Percentiles rank a stretch among this genome's conserved stretches.
Evolutionary conservation across 1,140 invertebrate species (phyloP).

Genomic region (Drosophila virilis): DNA sequence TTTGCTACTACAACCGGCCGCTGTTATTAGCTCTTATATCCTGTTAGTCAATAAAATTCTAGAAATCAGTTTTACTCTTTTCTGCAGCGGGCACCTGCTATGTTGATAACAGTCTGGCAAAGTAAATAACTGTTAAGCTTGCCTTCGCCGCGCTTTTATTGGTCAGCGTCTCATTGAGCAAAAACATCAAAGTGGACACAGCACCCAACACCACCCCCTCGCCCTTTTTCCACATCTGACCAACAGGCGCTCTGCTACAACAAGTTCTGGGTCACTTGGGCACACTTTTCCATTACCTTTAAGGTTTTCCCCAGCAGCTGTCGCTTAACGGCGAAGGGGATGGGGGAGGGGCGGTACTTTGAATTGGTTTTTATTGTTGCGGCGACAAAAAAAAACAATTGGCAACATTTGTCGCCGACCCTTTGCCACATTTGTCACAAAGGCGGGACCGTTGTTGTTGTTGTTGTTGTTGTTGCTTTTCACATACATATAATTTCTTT

Average conservation of each 20-base stretch:
- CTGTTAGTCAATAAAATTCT: conserved; percentile 7
- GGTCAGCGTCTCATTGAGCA: conserved; percentile 47
- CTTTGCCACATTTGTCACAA: conserved; percentile 20
- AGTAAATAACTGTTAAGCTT: conserved; percentile 19
- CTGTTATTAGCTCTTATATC: conserved; percentile 25
- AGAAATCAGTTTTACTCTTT: not conserved
- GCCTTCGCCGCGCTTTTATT: conserved; percentile 3
- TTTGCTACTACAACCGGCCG: not conserved
- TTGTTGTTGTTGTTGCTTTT: conserved; percentile 11
- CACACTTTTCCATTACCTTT: conserved; percentile 44
- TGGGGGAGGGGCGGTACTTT: not conserved
- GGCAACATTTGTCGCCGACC: conserved; percentile 32
- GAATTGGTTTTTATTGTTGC: conserved; percentile 30
- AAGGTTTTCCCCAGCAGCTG: conserved; percentile 34
- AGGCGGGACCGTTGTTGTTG: not conserved
- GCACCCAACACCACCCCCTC: not conserved
- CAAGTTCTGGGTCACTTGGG: conserved; percentile 75
- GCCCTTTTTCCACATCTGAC: not conserved
- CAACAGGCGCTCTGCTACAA: conserved; percentile 15
- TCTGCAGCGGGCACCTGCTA: not conserved
- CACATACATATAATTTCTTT: not conserved
- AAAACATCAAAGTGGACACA: conserved; percentile 32
- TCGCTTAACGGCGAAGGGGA: conserved; percentile 4
- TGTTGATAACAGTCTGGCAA: conserved; percentile 28
- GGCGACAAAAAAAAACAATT: conserved; percentile 24